Conservation (phyloP, 2,113 vertebrate species). For the Tichodroma muraria region DNA sequence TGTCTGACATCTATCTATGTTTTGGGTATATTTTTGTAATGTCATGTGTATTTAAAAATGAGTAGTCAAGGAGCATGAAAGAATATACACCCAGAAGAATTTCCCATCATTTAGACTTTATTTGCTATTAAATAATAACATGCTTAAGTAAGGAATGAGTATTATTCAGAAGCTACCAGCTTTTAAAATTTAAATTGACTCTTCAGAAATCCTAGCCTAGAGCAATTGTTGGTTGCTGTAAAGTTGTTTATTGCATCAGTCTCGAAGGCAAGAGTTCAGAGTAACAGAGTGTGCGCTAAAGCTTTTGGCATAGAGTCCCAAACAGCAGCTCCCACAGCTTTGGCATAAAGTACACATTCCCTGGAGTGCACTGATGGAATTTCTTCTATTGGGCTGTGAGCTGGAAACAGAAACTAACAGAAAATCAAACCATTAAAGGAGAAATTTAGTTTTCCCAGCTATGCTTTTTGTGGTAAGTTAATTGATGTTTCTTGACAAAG, state of each 20-base stretch:
- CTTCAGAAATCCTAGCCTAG: neutral
- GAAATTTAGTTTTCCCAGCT: neutral
- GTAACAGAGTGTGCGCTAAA: too few relatives aligned
- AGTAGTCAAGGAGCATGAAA: neutral
- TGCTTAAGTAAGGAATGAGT: neutral
- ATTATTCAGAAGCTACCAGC: neutral
- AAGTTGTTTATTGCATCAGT: too few relatives aligned
- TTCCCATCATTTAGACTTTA: neutral
- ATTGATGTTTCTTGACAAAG: neutral
- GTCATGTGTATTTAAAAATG: neutral
- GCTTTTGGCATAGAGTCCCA: too few relatives aligned
- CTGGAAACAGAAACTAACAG: neutral
- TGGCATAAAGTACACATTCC: too few relatives aligned
- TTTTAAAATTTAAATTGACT: neutral
- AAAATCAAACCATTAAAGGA: neutral
- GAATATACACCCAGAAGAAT: neutral
- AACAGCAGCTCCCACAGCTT: too few relatives aligned
- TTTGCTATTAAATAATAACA: neutral
- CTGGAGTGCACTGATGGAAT: neutral
- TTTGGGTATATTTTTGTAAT: neutral
- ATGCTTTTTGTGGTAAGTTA: neutral
- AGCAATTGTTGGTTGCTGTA: too few relatives aligned
- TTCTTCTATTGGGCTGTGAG: neutral
- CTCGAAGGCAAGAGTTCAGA: too few relatives aligned
- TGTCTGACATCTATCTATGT: neutral